Base-by-base conservation (phyloP, 2,888 invertebrate genomes). In the Melanchra persicariae region DNA sequence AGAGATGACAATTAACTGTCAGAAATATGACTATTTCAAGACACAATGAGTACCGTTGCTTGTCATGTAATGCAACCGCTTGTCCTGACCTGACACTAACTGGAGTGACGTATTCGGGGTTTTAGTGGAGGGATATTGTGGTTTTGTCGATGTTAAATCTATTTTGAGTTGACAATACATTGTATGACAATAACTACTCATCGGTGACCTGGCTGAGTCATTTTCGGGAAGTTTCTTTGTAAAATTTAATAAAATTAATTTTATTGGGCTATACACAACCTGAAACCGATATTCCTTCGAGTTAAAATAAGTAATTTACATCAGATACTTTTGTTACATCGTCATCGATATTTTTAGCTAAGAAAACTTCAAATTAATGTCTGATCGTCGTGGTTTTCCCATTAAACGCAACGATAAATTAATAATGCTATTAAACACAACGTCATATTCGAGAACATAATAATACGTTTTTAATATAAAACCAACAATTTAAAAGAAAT, bases 391-490 rank as follows among this genome's bases (percentile, higher is more conserved):
- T 22, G 34, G 24, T 55, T 47, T 43, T 58, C 40, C 19, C 22
- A 17, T 12, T 17, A 49, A 34, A 54, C 4, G 22, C 26, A 54
- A 30, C 47, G 12, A 34, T 10, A 54, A 30, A n/a, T 30, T 62
- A 40, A 73, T 62, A 17, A 54, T 30, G 5, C 30, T 17, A 63
- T 74, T 55, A 74, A 34, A 40, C 9, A 6, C 2, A 15, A 54
- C 63, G 54, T 54, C 40, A 54, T n/a, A 12, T 45, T 54, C 10
- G 2, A 30, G 19, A 24, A 9, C 26, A 26, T 24, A 15, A 51
- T 58, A 43, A 71, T 58, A 22, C 30, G 43, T 43, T 70, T 43
- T 70, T 70, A 70, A 71, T 51, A 15, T n/a, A 17, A 3, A 17
- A 40, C 7, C 26, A 5, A 34, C 30, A 54, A 62, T 70, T 70